Evolutionary conservation across 53 echinoderm and acorn worm genomes (phyloP), one percentile per base, ranked within the genome.

Genomic region (Holothuria scabra): DNA sequence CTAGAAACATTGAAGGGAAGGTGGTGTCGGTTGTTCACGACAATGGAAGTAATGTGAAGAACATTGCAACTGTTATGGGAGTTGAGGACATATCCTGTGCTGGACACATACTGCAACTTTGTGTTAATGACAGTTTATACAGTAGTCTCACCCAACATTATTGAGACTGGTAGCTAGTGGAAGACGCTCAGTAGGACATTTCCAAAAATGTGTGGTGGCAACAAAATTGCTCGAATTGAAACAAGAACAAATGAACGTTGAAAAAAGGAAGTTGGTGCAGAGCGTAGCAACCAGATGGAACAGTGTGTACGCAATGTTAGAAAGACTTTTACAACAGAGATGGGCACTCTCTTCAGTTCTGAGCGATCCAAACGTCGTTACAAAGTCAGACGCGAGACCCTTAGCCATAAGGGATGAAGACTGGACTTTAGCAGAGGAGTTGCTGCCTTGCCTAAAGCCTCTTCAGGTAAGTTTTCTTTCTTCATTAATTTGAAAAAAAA

Each of bases 21-120:
- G 52, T 89, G 13, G 41, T 58, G 18, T 62, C 80, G 26, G 85
- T 89, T 80, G 80, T 89, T 19, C 68, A 68, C 14, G 68, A 68
- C 28, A 68, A 68, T 68, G 68, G 68, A 29, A 68, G 30, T 20
- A 68, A 68, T 32, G 68, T 68, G 6, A 68, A 68, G 34, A 29
- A 22, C 7, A 68, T 68, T 32, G 34, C 12, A 30, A 30, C n/a
- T 5, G 68, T 30, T 8, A 19, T 68, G 16, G 68, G 34, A 7
- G 68, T 31, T 19, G 29, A 33, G 29, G 68, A 68, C 34, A 33
- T 68, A 5, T 19, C 29, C 7, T 68, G 34, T 68, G 34, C 68
- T 19, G 68, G 30, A 68, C 68, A 68, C 25, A 61, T 16, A 7
- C 61, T 61, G 22, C 61, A 61, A 26, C 61, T 61, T 61, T 61